Conservation (phyloP, 2,797 vertebrate genomes). For the Propithecus deckenii region DNA sequence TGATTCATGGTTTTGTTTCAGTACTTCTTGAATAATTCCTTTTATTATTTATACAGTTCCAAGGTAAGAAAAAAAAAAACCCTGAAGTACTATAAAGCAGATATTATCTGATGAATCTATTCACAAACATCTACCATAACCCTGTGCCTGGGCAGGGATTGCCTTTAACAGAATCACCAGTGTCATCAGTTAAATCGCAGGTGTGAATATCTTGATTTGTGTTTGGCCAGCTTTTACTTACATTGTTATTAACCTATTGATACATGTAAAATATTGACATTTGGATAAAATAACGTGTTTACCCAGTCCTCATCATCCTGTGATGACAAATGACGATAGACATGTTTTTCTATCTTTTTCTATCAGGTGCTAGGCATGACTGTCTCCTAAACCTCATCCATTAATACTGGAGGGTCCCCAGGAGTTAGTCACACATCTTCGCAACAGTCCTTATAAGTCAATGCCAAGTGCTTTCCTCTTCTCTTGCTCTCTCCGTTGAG, state of each 20-base stretch:
- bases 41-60: slow-evolving; percentile 28
- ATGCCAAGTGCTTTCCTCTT: not conserved
- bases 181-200: not conserved
- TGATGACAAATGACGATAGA: not conserved
- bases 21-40: slow-evolving; percentile 14
- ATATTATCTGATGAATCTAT: not conserved
- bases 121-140: not conserved
- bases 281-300: not conserved
- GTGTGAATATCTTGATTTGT: not conserved
- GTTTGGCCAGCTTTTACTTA: not conserved
- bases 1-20: slow-evolving; percentile 42
- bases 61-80: not conserved
- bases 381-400: not conserved
- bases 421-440: not conserved
- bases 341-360: not conserved
- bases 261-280: not conserved
- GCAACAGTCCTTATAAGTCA: not conserved
- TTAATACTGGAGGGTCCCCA: not conserved
- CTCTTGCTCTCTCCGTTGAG: not conserved
- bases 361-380: not conserved
- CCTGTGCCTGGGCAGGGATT: not conserved
- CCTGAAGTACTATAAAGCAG: not conserved
- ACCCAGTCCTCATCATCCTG: not conserved
- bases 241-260: not conserved
- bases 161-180: not conserved